Conservation (phyloP, 2,797 vertebrate genomes). For the Malacoctenus gilli region DNA sequence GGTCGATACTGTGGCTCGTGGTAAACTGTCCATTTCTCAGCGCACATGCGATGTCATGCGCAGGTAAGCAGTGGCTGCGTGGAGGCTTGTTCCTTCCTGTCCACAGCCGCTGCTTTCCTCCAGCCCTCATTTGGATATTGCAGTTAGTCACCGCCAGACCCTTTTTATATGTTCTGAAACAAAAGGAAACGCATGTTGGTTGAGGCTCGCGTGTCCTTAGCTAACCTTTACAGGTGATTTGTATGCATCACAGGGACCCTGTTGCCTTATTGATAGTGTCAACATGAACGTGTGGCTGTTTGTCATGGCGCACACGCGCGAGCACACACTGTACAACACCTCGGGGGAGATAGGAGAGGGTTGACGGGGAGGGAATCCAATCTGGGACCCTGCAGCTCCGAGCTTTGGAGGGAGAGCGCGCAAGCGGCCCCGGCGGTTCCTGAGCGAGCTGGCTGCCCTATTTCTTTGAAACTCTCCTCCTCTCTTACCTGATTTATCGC, state of each 20-base stretch:
- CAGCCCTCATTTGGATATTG: too few relatives aligned
- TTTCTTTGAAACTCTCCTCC: conserved; percentile 36
- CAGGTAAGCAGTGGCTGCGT: too few relatives aligned
- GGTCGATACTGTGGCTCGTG: too few relatives aligned
- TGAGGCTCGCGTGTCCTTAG: conserved; percentile 53
- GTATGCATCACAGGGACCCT: conserved; percentile 60
- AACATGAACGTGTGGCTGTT: conserved; percentile 51
- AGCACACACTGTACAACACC: conserved; percentile 17
- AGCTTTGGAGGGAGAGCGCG: conserved; percentile 48
- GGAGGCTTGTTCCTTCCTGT: too few relatives aligned
- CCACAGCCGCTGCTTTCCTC: too few relatives aligned
- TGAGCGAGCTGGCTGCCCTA: conserved; percentile 50
- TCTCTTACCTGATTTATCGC: conserved; percentile 61
- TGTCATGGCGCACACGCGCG: conserved; percentile 41
- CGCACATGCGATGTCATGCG: too few relatives aligned
- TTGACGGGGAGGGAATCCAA: conserved; percentile 59
- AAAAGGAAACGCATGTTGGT: too few relatives aligned
- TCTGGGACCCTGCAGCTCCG: conserved; percentile 54
- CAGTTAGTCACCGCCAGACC: too few relatives aligned
- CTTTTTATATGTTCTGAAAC: not conserved
- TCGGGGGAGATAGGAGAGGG: conserved; percentile 28
- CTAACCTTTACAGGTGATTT: conserved; percentile 63
- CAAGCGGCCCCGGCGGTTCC: conserved; percentile 21
- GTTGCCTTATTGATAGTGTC: conserved; percentile 66
- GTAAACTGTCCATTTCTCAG: too few relatives aligned